Conservation (phyloP, 1,140 invertebrate genomes). For the Uloborus diversus region DNA sequence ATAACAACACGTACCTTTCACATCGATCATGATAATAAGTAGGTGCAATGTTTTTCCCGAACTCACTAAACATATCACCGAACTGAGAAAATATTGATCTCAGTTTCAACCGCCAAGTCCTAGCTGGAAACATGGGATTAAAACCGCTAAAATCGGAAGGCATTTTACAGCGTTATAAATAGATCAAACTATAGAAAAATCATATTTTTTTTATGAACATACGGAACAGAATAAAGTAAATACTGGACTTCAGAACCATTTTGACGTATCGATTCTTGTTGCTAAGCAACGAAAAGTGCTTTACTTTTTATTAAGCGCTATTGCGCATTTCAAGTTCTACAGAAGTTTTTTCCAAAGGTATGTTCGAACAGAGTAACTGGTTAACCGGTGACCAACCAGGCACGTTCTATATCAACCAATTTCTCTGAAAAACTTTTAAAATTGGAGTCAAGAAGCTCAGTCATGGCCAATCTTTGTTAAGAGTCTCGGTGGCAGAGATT, state of each 20-base stretch:
- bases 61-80: slow-evolving; percentile 94
- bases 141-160: slow-evolving; percentile 40
- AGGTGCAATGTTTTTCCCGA: slow-evolving; percentile 93
- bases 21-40: slow-evolving; percentile 96
- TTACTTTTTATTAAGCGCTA: neutral
- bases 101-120: slow-evolving; percentile 43
- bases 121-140: slow-evolving; percentile 47
- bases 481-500: no score
- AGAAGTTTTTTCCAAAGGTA: no score
- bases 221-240: neutral
- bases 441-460: no score
- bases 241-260: neutral
- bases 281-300: neutral
- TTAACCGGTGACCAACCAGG: no score
- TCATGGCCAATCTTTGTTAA: no score
- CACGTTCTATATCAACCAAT: no score
- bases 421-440: no score
- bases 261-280: neutral
- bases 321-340: no score
- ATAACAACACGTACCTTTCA: slow-evolving; percentile 80
- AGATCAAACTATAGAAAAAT: neutral
- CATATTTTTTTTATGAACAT: neutral
- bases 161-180: slow-evolving; percentile 5
- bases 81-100: slow-evolving; percentile 74
- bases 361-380: no score